Percentiles rank a stretch among this genome's conserved stretches.
Evolutionary conservation across 2,797 vertebrate genomes (phyloP).

Genomic region (Todus mexicanus): DNA sequence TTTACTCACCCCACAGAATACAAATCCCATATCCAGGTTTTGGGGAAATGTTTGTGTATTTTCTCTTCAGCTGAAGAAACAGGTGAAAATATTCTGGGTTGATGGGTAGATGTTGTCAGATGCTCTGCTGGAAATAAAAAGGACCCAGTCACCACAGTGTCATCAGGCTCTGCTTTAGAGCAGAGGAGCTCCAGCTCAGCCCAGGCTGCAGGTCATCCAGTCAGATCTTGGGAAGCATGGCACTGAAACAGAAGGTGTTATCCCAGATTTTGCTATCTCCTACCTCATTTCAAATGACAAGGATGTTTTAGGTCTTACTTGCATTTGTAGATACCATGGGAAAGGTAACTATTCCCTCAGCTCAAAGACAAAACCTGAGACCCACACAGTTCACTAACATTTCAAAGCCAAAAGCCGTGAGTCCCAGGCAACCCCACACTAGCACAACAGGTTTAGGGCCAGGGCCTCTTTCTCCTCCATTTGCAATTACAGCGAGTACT

Average conservation of each 20-base stretch:
- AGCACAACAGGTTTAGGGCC: neutral
- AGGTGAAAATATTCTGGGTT: neutral
- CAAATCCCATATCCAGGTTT: conserved; percentile 85
- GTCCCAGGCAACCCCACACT: neutral
- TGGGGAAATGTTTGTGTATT: conserved; percentile 72
- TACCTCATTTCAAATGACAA: neutral
- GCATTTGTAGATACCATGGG: neutral
- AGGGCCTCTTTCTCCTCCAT: neutral
- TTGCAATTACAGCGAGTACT: neutral
- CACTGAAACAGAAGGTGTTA: neutral
- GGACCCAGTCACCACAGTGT: neutral
- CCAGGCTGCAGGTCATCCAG: neutral
- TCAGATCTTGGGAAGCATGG: neutral
- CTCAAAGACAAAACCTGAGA: neutral
- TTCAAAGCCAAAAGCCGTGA: neutral
- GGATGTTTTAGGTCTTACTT: neutral
- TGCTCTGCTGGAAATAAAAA: neutral
- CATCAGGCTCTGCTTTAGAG: neutral
- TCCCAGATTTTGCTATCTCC: neutral
- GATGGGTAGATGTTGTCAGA: neutral
- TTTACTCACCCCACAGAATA: conserved; percentile 73
- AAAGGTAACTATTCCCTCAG: neutral
- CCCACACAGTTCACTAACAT: neutral
- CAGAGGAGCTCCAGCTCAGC: neutral
- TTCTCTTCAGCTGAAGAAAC: conserved; percentile 37